Conservation (phyloP, 2,888 invertebrate genomes). For the Harpalus rubripes region DNA sequence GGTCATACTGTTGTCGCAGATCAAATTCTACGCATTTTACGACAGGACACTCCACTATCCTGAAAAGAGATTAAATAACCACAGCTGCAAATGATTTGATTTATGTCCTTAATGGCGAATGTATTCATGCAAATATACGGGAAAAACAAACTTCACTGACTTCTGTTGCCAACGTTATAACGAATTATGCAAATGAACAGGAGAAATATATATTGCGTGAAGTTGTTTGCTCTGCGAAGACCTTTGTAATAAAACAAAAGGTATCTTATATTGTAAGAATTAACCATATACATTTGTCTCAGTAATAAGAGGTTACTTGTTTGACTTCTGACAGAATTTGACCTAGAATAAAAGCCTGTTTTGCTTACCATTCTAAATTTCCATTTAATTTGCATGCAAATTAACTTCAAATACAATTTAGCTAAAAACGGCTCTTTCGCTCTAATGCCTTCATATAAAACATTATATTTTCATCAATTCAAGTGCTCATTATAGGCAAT, state of each 20-base stretch:
- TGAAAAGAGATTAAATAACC: constrained; percentile 52
- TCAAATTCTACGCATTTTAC: constrained; percentile 17
- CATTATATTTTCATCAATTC: constrained; percentile 4
- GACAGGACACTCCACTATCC: constrained; percentile 12
- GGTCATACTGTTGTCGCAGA: too few relatives aligned
- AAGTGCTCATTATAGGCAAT: neutral
- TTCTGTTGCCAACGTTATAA: constrained; percentile 49
- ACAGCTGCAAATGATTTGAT: constrained; percentile 60
- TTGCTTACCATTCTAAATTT: constrained; percentile 22
- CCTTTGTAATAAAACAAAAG: constrained; percentile 35
- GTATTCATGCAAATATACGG: constrained; percentile 51
- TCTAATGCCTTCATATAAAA: constrained; percentile 22
- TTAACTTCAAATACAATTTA: constrained; percentile 35
- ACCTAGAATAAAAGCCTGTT: neutral
- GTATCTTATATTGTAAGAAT: constrained; percentile 19
- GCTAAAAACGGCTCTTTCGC: neutral
- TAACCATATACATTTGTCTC: constrained; percentile 33
- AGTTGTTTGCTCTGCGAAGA: constrained; percentile 15
- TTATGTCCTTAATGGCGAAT: constrained; percentile 55
- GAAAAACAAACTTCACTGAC: constrained; percentile 49
- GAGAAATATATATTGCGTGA: constrained; percentile 41
- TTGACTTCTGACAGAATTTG: constrained; percentile 21
- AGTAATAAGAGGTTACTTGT: constrained; percentile 16
- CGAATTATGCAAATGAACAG: constrained; percentile 54
- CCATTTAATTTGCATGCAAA: constrained; percentile 47